Percentiles rank a stretch among this genome's conserved stretches.
These are phyloP conservation scores for Fopius arisanus DNA, from an alignment of 1,140 invertebrate species.

Conservation along the genomic window DNA sequence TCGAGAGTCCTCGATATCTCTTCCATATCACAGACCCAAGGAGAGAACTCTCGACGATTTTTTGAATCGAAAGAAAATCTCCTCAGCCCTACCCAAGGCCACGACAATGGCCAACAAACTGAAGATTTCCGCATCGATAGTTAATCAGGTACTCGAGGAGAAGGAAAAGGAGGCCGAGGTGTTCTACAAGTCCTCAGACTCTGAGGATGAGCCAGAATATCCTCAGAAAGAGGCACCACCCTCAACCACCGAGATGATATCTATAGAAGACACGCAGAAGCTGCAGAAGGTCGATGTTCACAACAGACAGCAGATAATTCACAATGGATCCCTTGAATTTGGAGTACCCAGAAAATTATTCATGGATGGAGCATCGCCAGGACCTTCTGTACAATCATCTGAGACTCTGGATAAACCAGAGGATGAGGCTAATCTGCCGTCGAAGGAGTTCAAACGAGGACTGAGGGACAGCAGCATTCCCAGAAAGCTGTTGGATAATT, in stretches of 20 bases:
- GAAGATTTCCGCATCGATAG: slow-evolving; percentile 54
- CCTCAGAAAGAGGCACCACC: not conserved
- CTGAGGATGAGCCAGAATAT: slow-evolving; percentile 46
- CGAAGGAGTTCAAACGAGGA: slow-evolving; percentile 19
- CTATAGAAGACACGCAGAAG: slow-evolving; percentile 35
- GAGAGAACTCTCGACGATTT: slow-evolving; percentile 77
- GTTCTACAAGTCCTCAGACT: slow-evolving; percentile 60
- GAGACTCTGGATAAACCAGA: not conserved
- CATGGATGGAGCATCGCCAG: slow-evolving; percentile 26
- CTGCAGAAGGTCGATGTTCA: slow-evolving; percentile 24
- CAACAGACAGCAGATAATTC: slow-evolving; percentile 32
- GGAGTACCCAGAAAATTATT: slow-evolving; percentile 40
- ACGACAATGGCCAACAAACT: slow-evolving; percentile 52
- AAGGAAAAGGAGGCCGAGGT: slow-evolving; percentile 58
- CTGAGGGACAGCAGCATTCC: slow-evolving; percentile 28
- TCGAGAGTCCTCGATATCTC: slow-evolving; percentile 72
- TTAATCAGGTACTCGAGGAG: slow-evolving; percentile 54
- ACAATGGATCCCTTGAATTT: slow-evolving; percentile 32
- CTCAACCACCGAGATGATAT: not conserved
- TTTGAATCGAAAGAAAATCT: slow-evolving; percentile 63
- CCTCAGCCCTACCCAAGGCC: slow-evolving; percentile 44
- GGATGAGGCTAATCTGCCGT: no score
- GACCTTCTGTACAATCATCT: no score
- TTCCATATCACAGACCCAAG: slow-evolving; percentile 83
- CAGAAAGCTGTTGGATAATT: slow-evolving; percentile 24